Evolutionary conservation across 2,113 vertebrate species (phyloP), one percentile per base, ranked within the genome.

Genomic region (Notothenia rossii): DNA sequence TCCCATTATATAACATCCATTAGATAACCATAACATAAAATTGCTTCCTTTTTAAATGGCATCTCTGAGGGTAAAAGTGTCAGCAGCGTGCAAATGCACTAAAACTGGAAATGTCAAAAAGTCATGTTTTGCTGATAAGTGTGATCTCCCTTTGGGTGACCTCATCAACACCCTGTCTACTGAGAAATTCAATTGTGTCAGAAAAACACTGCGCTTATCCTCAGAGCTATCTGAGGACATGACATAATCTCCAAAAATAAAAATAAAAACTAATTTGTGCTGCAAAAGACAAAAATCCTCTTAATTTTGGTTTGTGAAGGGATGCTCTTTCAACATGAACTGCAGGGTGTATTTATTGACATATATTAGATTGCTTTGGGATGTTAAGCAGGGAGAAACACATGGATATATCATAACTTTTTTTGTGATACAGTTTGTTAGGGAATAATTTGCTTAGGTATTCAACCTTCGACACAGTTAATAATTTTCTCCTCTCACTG

Each of bases 41-140:
- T 15, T 10, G 18, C 65, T 29, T 60, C 68, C 25, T 29, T n/a
- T 46, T 77, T 72, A 45, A 20, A 25, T 49, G 69, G 63, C 75
- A 67, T 82, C 79, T 85, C 66, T 40, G 15, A 76, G 67, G 74
- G 68, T 66, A 55, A 65, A 81, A 79, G 72, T 66, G 70, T 86
- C 83, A 45, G 60, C 49, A 36, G 67, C 17, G 3, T 73, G 33
- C 20, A 66, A 79, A 81, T 53, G 74, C 64, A 12, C 33, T 25
- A 61, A 77, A 90, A 93, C 91, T 22, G 33, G 91, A 74, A 84
- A 85, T 40, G 88, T 89, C 84, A 83, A 5, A 82, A 79, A 82
- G 29, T 90, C 68, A 46, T 58, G 66, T 79, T 87, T 67, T n/a
- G 72, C 66, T 75, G 82, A 92, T 88, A 76, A 77, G 75, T 49